Base-by-base conservation (phyloP, 2,888 invertebrate species). In the Mesoligia furuncula region DNA sequence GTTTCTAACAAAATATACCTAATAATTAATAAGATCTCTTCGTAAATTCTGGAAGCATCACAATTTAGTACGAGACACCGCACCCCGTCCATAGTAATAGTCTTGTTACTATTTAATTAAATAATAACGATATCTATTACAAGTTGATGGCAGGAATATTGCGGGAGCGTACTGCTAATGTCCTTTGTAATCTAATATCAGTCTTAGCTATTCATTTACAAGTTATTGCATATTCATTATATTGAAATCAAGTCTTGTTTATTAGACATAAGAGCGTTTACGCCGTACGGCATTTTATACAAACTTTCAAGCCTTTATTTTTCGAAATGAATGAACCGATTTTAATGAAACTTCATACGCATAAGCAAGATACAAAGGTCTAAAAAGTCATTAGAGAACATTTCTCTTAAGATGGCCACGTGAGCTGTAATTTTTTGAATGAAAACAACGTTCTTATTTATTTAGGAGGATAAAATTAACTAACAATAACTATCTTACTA, bases 191-290 rank as follows among this genome's bases (percentile, higher is more conserved):
- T 86, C 81, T 79, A 87, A 90, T 90, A 88, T 86, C 75, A 66
- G 82, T 74, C 67, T 87, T 77, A 76, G 80, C 76, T 67, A 81
- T 84, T 76, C 87, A 87, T 85, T 85, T 76, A 77, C 74, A 83
- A 86, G 81, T 86, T 90, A 88, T 86, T 89, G 86, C 88, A 90
- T 90, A 90, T 89, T 88, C 86, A 89, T 88, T 82, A 81, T 48
- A 64, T 75, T 78, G 76, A 85, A 85, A 84, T 85, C 79, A 75
- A 85, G 82, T 36, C 48, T 80, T n/a, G 20, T 69, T 77, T 76
- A 76, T 83, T 79, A 51, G 69, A 68, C 27, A n/a, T n/a, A n/a
- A n/a, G n/a, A n/a, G n/a, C n/a, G n/a, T n/a, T n/a, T n/a, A n/a
- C n/a, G n/a, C n/a, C n/a, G n/a, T n/a, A n/a, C n/a, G n/a, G n/a